Evolutionary conservation across 2,113 vertebrate genomes (phyloP), one percentile per base, ranked within the genome.

Genomic region (Callipepla squamata): DNA sequence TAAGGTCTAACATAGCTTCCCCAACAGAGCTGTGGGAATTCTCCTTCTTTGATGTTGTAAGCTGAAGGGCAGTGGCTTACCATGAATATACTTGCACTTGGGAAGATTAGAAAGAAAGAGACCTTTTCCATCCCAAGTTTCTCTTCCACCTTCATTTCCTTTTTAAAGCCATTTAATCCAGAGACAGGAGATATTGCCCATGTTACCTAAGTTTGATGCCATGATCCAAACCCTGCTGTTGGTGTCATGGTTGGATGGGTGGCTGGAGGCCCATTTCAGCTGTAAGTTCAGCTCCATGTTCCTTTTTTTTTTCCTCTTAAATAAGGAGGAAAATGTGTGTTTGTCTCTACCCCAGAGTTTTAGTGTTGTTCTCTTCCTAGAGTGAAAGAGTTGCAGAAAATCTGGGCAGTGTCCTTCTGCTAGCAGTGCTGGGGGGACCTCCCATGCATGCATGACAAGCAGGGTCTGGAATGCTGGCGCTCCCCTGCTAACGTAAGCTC

Each of bases 381-480:
- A 67, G 21, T 59, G 70, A 72, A 72, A 45, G 36, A 4, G 26
- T 19, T 55, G 45, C 38, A 32, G 58, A n/a, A 72, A 67, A 51
- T 7, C 8, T 0, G 34, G 57, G 30, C 66, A 70, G 63, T 1
- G 44, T 85, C 36, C 3, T 67, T 11, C 40, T 42, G 48, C 51
- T 51, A 0, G 42, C 38, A 1, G 1, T 80, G 3, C 44, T 22
- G 0, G 30, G 40, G n/a, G 76, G 44, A 61, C 89, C 22, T 34
- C 32, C 81, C 42, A 36, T 25, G 34, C 4, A 1, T n/a, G 13
- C 15, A 7, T 76, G 85, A 90, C 44, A 50, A 21, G 82, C 28
- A 57, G 84, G 32, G 11, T 18, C 70, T 82, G 91, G 87, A 95
- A 92, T 91, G 51, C 44, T 50, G 77, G 17, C 78, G 17, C 4